Evolutionary conservation across 1,140 invertebrate species (phyloP).

Genomic region (Lasioglossum albipes): DNA sequence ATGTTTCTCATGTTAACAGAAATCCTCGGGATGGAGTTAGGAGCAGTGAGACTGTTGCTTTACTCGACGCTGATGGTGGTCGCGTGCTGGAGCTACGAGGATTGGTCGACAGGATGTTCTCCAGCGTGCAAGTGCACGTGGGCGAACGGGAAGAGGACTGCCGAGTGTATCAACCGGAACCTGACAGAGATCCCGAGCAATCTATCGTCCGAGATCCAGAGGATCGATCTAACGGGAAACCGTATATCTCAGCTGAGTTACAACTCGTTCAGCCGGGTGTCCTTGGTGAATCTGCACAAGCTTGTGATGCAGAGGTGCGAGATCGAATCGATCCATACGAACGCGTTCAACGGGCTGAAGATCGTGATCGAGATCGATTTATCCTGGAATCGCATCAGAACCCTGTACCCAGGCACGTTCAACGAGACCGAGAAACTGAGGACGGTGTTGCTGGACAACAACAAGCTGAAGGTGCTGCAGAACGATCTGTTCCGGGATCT

Average conservation of each 20-base stretch:
- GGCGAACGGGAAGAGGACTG: conserved; percentile 89
- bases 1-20: conserved; percentile 57
- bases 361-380: conserved; percentile 93
- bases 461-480: conserved; percentile 86
- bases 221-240: conserved; percentile 88
- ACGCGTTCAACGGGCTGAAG: conserved; percentile 87
- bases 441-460: conserved; percentile 86
- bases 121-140: conserved; percentile 88
- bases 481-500: conserved; percentile 89
- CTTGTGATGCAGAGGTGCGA: conserved; percentile 87
- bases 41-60: conserved; percentile 54
- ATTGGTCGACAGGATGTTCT: conserved; percentile 82
- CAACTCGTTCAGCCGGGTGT: conserved; percentile 85
- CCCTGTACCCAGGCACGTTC: conserved; percentile 87
- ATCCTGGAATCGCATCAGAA: conserved; percentile 87
- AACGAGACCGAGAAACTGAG: conserved; percentile 84
- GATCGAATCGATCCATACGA: conserved; percentile 85
- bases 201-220: conserved; percentile 87
- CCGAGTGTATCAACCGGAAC: conserved; percentile 86
- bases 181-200: conserved; percentile 85
- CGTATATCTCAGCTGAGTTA: conserved; percentile 83
- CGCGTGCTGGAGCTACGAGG: conserved; percentile 72
- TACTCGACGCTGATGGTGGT: conserved; percentile 58
- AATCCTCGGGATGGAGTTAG: conserved; percentile 66
- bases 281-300: conserved; percentile 90